phyloP scores from a whole-genome alignment of 2,888 invertebrate species.

The Aporophyla lueneburgensis region DNA sequence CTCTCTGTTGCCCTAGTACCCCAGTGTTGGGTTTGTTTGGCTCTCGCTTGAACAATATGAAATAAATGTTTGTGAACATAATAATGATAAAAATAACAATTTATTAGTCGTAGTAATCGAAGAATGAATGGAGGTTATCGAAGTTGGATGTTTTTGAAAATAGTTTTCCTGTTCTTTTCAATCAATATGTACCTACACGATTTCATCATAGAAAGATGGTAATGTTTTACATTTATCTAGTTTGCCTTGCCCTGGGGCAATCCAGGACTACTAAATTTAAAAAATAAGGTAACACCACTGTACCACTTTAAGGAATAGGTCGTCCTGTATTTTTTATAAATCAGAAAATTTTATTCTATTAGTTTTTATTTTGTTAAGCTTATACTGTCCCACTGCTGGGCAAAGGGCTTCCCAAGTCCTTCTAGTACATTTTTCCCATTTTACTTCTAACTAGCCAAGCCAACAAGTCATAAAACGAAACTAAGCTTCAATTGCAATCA shows the following conservation, averaged over 20 bases:
- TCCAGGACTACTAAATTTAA: no score
- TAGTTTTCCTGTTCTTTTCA: background rate
- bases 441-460: no score
- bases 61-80: conserved; percentile 18
- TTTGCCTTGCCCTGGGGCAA: background rate
- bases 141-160: background rate
- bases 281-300: no score
- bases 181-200: background rate
- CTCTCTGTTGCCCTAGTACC: conserved; percentile 68
- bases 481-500: background rate
- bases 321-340: background rate
- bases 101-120: conserved; percentile 1
- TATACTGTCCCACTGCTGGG: no score
- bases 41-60: conserved; percentile 34
- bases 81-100: conserved; percentile 4
- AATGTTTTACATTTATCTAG: background rate
- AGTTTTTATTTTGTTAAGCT: no score
- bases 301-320: no score
- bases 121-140: conserved; percentile 10
- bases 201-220: background rate
- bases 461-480: background rate
- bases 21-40: conserved; percentile 63
- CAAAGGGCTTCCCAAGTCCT: no score
- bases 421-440: no score
- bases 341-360: background rate